Conservation (phyloP, 1,140 invertebrate genomes). For the Formica exsecta region DNA sequence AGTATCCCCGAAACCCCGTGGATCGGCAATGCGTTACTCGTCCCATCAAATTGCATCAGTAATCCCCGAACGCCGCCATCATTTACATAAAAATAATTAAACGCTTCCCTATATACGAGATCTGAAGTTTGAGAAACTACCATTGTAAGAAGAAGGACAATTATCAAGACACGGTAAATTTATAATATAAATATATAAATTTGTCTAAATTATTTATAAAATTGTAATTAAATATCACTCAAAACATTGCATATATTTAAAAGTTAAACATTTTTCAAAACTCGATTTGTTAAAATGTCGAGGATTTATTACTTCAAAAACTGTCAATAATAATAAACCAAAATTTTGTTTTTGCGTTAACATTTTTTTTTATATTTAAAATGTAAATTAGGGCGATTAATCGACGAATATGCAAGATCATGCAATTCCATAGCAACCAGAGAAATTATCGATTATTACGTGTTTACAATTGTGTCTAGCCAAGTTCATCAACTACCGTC, state of each 20-base stretch:
- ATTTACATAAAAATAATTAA: conserved; percentile 84
- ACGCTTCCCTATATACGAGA: conserved; percentile 45
- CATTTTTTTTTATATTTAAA: neutral
- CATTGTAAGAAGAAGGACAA: conserved; percentile 11
- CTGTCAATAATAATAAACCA: neutral
- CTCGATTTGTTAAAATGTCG: neutral
- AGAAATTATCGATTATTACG: conserved; percentile 1
- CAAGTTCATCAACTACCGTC: neutral
- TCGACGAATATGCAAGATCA: conserved; percentile 13
- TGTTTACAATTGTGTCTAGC: neutral
- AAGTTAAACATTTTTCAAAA: neutral
- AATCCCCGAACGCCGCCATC: conserved; percentile 58
- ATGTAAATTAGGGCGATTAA: neutral
- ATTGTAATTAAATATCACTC: neutral
- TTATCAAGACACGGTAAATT: neutral
- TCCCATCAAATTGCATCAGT: conserved; percentile 75
- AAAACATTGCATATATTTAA: neutral
- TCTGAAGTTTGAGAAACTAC: neutral
- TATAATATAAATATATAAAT: neutral
- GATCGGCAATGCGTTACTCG: conserved; percentile 73
- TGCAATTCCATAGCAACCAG: neutral
- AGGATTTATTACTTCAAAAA: neutral
- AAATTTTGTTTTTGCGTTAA: neutral
- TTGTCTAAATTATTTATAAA: conserved; percentile 9
- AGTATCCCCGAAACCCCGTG: conserved; percentile 67